Percentiles rank a stretch among this genome's conserved stretches.
Conservation (phyloP, 1,140 invertebrate species). For the Lepidotrigona ventralis region DNA sequence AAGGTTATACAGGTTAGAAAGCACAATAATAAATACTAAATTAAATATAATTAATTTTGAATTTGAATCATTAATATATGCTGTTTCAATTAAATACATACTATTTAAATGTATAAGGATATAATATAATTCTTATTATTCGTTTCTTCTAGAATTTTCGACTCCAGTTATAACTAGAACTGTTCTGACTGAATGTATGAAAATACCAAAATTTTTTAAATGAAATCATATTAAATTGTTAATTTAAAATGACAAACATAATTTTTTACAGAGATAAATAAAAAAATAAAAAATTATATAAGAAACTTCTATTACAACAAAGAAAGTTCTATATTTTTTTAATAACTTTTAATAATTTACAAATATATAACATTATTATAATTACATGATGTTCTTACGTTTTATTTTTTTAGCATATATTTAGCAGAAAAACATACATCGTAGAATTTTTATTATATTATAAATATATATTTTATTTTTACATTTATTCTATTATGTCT, state of each 20-base stretch:
- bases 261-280: background rate
- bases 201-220: background rate
- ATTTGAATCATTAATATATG: no score
- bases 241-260: background rate
- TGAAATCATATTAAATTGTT: background rate
- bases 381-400: background rate
- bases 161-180: background rate
- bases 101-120: background rate
- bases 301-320: background rate
- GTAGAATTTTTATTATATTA: background rate
- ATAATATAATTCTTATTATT: background rate
- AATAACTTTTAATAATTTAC: background rate
- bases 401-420: background rate
- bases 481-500: background rate
- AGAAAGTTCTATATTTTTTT: no score
- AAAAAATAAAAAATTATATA: background rate
- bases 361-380: background rate
- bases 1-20: slow-evolving; percentile 3
- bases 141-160: background rate
- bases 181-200: background rate
- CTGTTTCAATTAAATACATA: background rate
- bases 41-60: background rate
- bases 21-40: no score
- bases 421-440: background rate
- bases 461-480: background rate